Percentiles rank a stretch among this genome's conserved stretches.
Evolutionary conservation across 2,797 vertebrate genomes (phyloP).

Genomic region (Acestrorhynchus altus): DNA sequence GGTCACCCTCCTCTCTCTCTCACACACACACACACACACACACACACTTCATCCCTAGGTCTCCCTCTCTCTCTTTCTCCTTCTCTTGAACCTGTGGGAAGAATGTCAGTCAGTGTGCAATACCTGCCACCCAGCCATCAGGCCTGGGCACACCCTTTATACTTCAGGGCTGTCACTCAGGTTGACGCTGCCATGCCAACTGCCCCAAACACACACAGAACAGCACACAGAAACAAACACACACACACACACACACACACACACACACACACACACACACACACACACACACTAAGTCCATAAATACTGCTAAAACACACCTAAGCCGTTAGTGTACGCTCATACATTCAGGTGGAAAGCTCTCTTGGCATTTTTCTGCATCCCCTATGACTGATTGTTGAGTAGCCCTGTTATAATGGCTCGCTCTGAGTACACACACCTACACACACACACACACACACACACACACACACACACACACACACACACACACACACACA

Average conservation of each 20-base stretch:
- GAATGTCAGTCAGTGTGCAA: slow-evolving; percentile 16
- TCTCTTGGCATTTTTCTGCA: slow-evolving; percentile 1
- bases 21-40: neutral
- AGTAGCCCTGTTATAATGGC: slow-evolving; percentile 30
- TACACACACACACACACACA: slow-evolving; percentile 5
- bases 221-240: neutral
- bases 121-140: slow-evolving; percentile 28
- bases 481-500: neutral
- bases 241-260: slow-evolving; percentile 1
- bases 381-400: slow-evolving; percentile 10
- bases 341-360: neutral
- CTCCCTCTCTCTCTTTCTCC: neutral
- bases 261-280: neutral
- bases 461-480: neutral
- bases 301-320: neutral
- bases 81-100: slow-evolving; percentile 4
- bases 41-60: no score
- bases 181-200: slow-evolving; percentile 27
- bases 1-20: slow-evolving; percentile 21
- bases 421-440: neutral
- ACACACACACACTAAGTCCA: neutral
- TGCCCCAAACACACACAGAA: neutral
- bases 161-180: slow-evolving; percentile 25
- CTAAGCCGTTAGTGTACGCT: neutral
- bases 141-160: slow-evolving; percentile 24